Evolutionary conservation across 2,797 vertebrate species (phyloP), one percentile per base, ranked within the genome.

Genomic region (Crenichthys baileyi): DNA sequence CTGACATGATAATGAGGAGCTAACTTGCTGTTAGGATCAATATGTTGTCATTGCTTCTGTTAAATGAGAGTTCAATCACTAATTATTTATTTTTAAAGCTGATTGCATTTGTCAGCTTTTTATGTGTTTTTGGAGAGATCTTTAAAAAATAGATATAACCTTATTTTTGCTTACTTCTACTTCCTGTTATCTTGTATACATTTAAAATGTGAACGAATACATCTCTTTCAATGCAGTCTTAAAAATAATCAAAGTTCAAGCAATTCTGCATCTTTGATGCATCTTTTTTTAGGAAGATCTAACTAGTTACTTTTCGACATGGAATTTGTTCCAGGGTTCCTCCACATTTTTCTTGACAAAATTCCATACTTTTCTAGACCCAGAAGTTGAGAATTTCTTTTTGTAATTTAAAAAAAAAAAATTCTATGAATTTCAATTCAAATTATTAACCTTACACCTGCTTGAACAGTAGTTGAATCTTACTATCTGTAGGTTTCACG

Each of bases 1-100:
- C 20, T 7, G 70, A 31, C 48, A 20, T 73, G 16, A 8, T 18
- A 4, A 39, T 29, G 46, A 73, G 58, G 29, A 22, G 72, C 61
- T 53, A 76, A 79, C 51, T 67, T 12, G 15, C 31, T 29, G 78
- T 53, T 46, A 7, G 41, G 78, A 90, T 89, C 76, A 60, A 81
- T 86, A 77, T 0, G 5, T 16, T 50, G 26, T 75, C 7, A 16
- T 16, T 60, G 76, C 78, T 78, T 71, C 53, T 13, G 56, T 7
- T 71, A 46, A 70, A 70, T 46, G 29, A 80, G 61, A 81, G 71
- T 65, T 82, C 68, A 78, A 85, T 82, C 26, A 56, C 56, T 77
- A 2, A 80, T 82, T 44, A 46, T 60, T 44, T 60, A 4, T 48
- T 31, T 60, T 61, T n/a, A 39, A 53, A 36, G 46, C n/a, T 31